Percentiles rank a stretch among this genome's conserved stretches.
Conservation (phyloP, 1,140 invertebrate genomes). For the Pachypsylla venusta region DNA sequence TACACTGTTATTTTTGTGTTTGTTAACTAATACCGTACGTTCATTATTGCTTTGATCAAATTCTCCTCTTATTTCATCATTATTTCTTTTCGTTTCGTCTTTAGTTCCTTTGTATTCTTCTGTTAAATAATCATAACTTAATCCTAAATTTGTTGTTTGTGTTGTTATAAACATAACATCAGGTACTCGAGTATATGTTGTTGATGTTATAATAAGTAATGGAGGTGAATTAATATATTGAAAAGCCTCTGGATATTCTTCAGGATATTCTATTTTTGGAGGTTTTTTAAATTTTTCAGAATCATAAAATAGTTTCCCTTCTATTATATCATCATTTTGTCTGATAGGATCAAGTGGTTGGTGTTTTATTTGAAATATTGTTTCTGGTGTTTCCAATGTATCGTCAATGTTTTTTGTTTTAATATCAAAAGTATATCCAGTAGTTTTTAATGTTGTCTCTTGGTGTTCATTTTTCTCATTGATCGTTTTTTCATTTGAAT, state of each 20-base stretch:
- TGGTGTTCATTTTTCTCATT: too few relatives aligned
- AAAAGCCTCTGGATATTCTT: slow-evolving; percentile 20
- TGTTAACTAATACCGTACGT: too few relatives aligned
- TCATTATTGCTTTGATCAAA: background rate
- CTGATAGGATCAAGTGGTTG: too few relatives aligned
- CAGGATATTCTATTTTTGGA: slow-evolving; percentile 16
- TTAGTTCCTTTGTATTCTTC: slow-evolving; percentile 2
- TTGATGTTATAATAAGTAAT: slow-evolving; percentile 16
- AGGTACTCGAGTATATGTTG: slow-evolving; percentile 17
- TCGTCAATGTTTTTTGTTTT: too few relatives aligned
- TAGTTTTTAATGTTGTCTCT: too few relatives aligned
- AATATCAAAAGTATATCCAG: too few relatives aligned
- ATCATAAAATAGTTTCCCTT: background rate
- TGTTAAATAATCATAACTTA: background rate
- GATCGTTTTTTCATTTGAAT: too few relatives aligned
- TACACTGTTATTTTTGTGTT: too few relatives aligned
- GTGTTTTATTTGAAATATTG: too few relatives aligned
- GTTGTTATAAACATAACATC: slow-evolving; percentile 18
- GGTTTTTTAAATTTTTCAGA: slow-evolving; percentile 5
- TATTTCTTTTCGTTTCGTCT: background rate
- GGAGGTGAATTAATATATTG: slow-evolving; percentile 18
- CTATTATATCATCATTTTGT: too few relatives aligned
- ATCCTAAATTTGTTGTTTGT: background rate
- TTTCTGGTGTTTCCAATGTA: too few relatives aligned
- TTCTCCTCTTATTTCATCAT: background rate